Percentiles rank a stretch among this genome's conserved stretches.
phyloP scores from a whole-genome alignment of 2,797 vertebrate genomes.

The Euthynnus affinis region DNA sequence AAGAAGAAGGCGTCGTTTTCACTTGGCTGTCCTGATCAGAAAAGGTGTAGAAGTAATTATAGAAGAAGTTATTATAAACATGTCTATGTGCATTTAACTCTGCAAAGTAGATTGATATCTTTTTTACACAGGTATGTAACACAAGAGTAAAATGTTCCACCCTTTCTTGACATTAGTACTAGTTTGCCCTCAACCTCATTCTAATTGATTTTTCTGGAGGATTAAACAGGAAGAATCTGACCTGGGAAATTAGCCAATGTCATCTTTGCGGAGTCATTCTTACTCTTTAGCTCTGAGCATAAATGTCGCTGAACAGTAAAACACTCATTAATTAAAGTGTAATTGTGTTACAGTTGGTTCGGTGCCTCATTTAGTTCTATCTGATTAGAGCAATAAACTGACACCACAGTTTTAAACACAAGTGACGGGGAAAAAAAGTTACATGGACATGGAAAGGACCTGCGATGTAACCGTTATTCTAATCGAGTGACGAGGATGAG shows the following conservation, averaged over 20 bases:
- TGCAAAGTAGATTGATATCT: background rate
- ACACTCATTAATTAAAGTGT: constrained; percentile 80
- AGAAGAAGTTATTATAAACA: background rate
- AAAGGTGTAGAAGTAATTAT: too few relatives aligned
- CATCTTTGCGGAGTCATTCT: constrained; percentile 64
- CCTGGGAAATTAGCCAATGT: constrained; percentile 66
- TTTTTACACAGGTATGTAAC: background rate
- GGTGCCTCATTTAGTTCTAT: constrained; percentile 74
- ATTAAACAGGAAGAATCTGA: constrained; percentile 50
- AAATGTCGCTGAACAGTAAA: constrained; percentile 82
- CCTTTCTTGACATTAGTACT: constrained; percentile 17
- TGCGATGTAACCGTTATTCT: constrained; percentile 3
- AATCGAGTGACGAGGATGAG: background rate
- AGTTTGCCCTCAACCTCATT: constrained; percentile 40
- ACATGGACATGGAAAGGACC: constrained; percentile 15
- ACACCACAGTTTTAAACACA: constrained; percentile 45
- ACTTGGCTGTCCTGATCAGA: constrained; percentile 6
- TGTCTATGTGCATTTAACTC: background rate
- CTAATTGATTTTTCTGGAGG: constrained; percentile 54
- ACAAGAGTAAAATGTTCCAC: background rate
- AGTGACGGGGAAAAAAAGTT: constrained; percentile 45
- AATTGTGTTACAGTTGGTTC: constrained; percentile 81
- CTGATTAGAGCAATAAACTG: constrained; percentile 73
- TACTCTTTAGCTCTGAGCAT: constrained; percentile 71
- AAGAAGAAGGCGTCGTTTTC: constrained; percentile 12